Percentiles rank a stretch among this genome's conserved stretches.
Conservation (phyloP, 2,888 invertebrate genomes). For the Dryobotodes eremita region DNA sequence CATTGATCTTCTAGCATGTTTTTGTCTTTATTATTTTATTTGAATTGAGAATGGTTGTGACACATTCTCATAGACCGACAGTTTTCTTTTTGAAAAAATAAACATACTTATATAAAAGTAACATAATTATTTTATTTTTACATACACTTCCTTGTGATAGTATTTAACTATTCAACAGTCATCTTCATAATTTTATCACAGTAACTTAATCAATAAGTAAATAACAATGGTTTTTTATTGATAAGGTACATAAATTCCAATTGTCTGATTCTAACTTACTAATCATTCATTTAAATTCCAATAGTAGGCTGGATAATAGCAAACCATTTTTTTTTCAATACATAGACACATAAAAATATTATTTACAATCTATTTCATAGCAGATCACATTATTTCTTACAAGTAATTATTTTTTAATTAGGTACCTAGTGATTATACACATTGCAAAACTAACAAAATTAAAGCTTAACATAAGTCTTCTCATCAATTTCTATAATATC, state of each 20-base stretch:
- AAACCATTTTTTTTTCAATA: neutral
- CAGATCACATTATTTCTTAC: slow-evolving; percentile 36
- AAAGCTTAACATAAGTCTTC: slow-evolving; percentile 86
- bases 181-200: slow-evolving; percentile 57
- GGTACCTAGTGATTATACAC: slow-evolving; percentile 25
- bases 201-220: slow-evolving; percentile 34
- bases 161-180: neutral
- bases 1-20: slow-evolving; percentile 4
- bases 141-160: slow-evolving; percentile 11
- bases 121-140: slow-evolving; percentile 13
- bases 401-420: slow-evolving; percentile 19
- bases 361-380: slow-evolving; percentile 1
- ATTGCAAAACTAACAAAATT: slow-evolving; percentile 42
- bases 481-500: slow-evolving; percentile 88
- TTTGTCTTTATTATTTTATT: slow-evolving; percentile 12
- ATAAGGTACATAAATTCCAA: neutral
- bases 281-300: neutral
- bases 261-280: neutral
- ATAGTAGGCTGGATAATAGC: no score
- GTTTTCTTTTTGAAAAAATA: slow-evolving; percentile 25
- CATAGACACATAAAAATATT: neutral
- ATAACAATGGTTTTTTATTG: slow-evolving; percentile 5
- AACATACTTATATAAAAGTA: slow-evolving; percentile 15
- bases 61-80: neutral
- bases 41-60: slow-evolving; percentile 16